Evolutionary conservation across 2,888 invertebrate genomes (phyloP), one percentile per base, ranked within the genome.

Genomic region (Aleiodes leptofemur): DNA sequence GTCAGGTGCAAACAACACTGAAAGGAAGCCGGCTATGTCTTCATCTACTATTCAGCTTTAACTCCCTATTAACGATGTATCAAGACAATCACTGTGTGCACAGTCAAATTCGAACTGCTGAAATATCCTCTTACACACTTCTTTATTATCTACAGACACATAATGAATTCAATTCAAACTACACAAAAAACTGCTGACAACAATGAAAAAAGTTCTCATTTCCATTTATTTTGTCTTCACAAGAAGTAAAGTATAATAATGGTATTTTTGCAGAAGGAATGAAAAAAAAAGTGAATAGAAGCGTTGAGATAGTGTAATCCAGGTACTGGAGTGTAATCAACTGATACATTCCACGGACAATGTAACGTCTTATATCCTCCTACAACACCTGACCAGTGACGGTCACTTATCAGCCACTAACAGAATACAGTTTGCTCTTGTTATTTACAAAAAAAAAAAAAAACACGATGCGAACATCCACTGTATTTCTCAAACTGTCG

Each of bases 381-480:
- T 77, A 76, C 77, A 51, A 82, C 81, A 78, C 74, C 80, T 80
- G 81, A 81, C 79, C 81, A 82, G 75, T 78, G 79, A 78, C 79
- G 80, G 79, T 82, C 83, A 84, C 83, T 86, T 86, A 86, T 87
- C 86, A 78, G 83, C 77, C 76, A 83, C 84, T 85, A 83, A 83
- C 81, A 83, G 81, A 78, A 76, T 78, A 76, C 64, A 73, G 83
- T 87, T 86, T 86, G 81, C 83, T 82, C 82, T 82, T 78, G 76
- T 77, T 81, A 82, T 87, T 86, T 81, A 83, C 82, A 74, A 81
- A 82, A 81, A 83, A 80, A 74, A 76, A 76, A 69, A 11, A 68
- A n/a, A 51, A 64, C 31, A 11, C 51, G 50, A 29, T 50, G 34
- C 48, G 8, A 38, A 64, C 11, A 43, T 23, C 64, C 23, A 43